phyloP scores from a whole-genome alignment of 2,113 vertebrate genomes.

The Ctenomys sociabilis region DNA sequence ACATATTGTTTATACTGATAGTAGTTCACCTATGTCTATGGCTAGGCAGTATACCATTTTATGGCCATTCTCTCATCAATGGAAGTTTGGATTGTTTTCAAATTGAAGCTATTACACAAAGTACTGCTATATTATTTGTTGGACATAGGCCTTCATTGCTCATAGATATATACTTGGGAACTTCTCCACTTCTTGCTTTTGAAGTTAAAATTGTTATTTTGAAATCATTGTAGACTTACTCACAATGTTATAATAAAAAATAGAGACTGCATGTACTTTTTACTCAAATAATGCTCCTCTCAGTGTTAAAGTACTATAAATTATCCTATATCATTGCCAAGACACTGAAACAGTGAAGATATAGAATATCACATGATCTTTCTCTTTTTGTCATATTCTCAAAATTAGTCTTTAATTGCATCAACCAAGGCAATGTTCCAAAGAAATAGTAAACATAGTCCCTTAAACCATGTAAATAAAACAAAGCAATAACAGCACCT shows the following conservation, averaged over 20 bases:
- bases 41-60: not conserved
- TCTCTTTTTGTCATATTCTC: not conserved
- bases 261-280: not conserved
- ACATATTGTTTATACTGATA: not conserved
- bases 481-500: not conserved
- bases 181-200: not conserved
- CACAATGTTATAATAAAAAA: slow-evolving; percentile 8
- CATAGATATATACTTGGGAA: not conserved
- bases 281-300: not conserved
- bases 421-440: not conserved
- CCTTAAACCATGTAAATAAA: not conserved
- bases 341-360: not conserved
- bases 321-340: not conserved
- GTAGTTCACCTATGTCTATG: not conserved
- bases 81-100: not conserved
- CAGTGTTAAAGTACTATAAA: not conserved
- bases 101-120: not conserved
- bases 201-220: not conserved
- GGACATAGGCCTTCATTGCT: not conserved
- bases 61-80: not conserved
- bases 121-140: not conserved
- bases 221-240: not conserved
- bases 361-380: not conserved
- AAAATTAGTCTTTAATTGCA: slow-evolving; percentile 11
- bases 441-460: slow-evolving; percentile 21